These are phyloP conservation scores for Pogonocichla stellata DNA, from an alignment of 2,113 vertebrate genomes.

Conservation along the genomic window DNA sequence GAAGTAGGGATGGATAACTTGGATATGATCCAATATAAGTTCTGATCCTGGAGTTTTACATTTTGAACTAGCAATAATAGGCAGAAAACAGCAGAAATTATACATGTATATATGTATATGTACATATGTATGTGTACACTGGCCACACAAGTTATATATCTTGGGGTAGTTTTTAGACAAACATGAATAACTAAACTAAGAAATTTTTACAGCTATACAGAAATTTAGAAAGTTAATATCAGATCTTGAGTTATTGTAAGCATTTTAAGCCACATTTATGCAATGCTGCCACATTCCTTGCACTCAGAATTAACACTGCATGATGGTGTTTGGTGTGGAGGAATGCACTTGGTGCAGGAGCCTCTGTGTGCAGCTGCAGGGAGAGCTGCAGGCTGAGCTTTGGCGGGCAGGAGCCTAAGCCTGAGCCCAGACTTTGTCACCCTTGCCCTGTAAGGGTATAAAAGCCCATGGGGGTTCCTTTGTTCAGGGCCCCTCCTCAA, in stretches of 20 bases:
- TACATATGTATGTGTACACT: background rate
- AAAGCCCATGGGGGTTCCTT: background rate
- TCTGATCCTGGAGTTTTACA: background rate
- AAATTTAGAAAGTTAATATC: background rate
- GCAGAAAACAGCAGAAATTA: background rate
- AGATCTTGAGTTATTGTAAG: background rate
- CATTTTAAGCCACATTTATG: background rate
- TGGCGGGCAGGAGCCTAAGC: background rate
- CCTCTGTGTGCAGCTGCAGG: background rate
- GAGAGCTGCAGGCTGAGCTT: background rate
- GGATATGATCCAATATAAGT: background rate
- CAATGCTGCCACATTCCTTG: background rate
- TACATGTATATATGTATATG: rapidly evolving
- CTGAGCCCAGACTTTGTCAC: background rate
- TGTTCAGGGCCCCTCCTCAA: no score
- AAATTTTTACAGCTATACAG: background rate
- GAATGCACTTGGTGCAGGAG: background rate
- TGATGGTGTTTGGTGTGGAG: background rate
- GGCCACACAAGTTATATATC: background rate
- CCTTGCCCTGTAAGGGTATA: background rate
- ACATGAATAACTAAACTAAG: background rate
- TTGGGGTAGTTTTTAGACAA: background rate
- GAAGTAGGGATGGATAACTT: background rate
- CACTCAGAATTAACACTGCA: background rate
- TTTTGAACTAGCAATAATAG: background rate